A percentile compares a stretch with the other conserved stretches of the same genome.
These are phyloP conservation scores for Phataginus tetradactyla DNA, from an alignment of 2,797 vertebrate genomes.

Conservation along the genomic window DNA sequence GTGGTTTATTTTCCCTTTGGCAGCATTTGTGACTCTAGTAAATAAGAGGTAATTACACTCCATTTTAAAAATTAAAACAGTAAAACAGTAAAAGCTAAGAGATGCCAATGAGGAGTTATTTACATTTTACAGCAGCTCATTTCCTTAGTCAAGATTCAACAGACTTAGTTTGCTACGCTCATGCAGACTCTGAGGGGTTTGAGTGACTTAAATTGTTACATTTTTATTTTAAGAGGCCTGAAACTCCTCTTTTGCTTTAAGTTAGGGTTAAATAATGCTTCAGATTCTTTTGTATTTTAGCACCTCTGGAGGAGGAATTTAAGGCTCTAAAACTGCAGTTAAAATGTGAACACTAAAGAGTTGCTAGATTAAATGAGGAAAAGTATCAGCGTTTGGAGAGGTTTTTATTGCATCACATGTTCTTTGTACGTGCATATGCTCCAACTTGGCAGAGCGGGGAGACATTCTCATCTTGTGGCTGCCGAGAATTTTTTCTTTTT, in stretches of 20 bases:
- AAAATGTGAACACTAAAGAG: conserved; percentile 41
- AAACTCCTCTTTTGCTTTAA: not conserved
- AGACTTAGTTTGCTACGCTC: not conserved
- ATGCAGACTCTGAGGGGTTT: not conserved
- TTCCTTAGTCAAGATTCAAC: not conserved
- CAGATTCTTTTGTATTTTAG: not conserved
- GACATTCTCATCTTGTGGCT: conserved; percentile 60
- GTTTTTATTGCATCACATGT: not conserved
- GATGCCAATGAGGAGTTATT: conserved; percentile 54
- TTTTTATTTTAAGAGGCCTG: conserved; percentile 3
- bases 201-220: not conserved
- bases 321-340: conserved; percentile 10
- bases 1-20: conserved; percentile 70
- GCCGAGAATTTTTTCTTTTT: not conserved
- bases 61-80: conserved; percentile 70
- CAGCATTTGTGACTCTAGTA: conserved; percentile 60
- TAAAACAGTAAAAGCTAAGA: conserved; percentile 3
- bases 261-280: conserved; percentile 42
- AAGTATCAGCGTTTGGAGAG: not conserved
- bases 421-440: not conserved
- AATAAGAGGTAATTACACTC: conserved; percentile 68
- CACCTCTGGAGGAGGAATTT: conserved; percentile 24
- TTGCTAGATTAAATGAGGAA: not conserved
- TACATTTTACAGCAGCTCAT: not conserved
- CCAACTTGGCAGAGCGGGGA: not conserved